Conservation (phyloP, 2,888 invertebrate species). For the Helobdella robusta region DNA sequence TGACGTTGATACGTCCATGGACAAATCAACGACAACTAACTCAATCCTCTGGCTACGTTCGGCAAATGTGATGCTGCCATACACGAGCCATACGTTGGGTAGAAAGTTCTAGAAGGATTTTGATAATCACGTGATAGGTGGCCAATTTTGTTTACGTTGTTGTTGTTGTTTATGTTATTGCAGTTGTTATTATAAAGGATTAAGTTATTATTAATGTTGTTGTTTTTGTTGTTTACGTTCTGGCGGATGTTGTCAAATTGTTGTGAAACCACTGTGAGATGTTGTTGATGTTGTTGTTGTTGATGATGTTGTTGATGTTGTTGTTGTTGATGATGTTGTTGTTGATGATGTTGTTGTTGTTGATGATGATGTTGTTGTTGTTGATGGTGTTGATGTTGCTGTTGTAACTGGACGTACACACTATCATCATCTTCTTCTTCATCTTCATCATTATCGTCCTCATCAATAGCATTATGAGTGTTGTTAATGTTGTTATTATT, state of each 20-base stretch:
- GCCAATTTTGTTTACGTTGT: neutral
- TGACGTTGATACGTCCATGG: too few relatives aligned
- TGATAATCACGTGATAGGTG: neutral
- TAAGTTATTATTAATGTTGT: neutral
- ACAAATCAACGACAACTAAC: neutral
- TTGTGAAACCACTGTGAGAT: too few relatives aligned
- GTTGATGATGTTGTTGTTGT: neutral
- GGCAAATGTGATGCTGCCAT: neutral
- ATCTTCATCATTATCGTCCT: too few relatives aligned
- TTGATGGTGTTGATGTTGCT: too few relatives aligned
- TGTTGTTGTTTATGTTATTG: neutral
- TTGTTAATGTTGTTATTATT: neutral
- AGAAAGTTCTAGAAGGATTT: neutral
- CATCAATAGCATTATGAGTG: neutral
- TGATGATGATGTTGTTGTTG: neutral
- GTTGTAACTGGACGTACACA: neutral
- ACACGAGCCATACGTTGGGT: neutral
- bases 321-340: neutral
- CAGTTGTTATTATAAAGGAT: neutral
- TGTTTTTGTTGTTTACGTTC: neutral
- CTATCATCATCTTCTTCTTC: too few relatives aligned
- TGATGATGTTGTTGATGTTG: neutral
- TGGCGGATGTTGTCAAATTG: neutral
- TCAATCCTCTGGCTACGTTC: neutral
- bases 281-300: conserved; percentile 12